Evolutionary conservation across 2,113 vertebrate genomes (phyloP), one percentile per base, ranked within the genome.

Genomic region (Nipponia nippon): DNA sequence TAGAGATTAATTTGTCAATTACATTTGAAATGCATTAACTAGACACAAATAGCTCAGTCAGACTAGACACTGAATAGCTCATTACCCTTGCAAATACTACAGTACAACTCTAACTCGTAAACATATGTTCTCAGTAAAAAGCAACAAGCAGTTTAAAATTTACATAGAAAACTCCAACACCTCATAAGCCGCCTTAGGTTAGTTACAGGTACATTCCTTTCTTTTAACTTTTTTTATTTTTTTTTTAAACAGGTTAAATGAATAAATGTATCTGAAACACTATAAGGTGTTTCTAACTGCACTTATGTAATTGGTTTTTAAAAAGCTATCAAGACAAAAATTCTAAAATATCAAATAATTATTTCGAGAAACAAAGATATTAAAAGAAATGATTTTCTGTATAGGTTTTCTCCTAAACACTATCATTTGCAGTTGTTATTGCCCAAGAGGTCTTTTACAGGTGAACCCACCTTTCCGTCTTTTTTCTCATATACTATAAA

Each of bases 1-100:
- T 95, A 65, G 53, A 73, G 38, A 90, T 90, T 92, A 92, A 96
- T 97, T 96, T 95, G 79, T 93, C 97, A 92, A 59, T 92, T 95
- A 73, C 21, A 59, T 89, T 94, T 93, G 77, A 90, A 96, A 75
- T 62, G 26, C 88, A 83, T 93, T 90, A 90, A 89, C 63, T 67
- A 88, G 85, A 62, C 63, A 47, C 38, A 83, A 94, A 90, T 81
- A 90, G 59, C 59, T 94, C 77, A 58, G 38, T 88, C 50, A 83
- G 47, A 93, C 70, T 58, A 96, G 85, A 66, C 50, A 78, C 8
- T 75, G 80, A 87, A 90, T 89, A 94, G 89, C 87, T 97, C 95
- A 94, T 96, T 97, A 96, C 80, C 59, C 73, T 87, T 78, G 59
- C 42, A 59, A 70, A 55, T 55, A 67, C 15, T 81, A 52, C 21